Conservation (phyloP, 2,113 vertebrate species). For the Trachemys scripta region DNA sequence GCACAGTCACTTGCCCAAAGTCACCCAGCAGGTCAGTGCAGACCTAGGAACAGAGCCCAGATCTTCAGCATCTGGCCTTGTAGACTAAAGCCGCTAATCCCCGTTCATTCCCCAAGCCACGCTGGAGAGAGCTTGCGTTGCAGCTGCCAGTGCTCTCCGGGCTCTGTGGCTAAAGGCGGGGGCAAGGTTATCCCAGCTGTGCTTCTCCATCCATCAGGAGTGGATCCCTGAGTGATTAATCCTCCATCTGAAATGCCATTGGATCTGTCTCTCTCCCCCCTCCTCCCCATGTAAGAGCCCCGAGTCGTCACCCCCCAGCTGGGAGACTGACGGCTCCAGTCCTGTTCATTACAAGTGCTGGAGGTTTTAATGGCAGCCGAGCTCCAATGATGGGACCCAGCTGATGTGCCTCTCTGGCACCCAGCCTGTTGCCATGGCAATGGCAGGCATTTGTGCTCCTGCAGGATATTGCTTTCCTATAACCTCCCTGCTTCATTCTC, state of each 20-base stretch:
- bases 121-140: neutral
- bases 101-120: neutral
- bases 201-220: neutral
- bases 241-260: neutral
- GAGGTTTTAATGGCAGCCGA: neutral
- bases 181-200: neutral
- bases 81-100: neutral
- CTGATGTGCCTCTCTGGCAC: slow-evolving; percentile 55
- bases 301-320: neutral
- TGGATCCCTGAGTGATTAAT: neutral
- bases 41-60: neutral
- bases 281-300: neutral
- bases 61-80: neutral
- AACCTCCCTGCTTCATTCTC: slow-evolving; percentile 60
- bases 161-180: neutral
- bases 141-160: neutral
- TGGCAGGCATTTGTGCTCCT: slow-evolving; percentile 51
- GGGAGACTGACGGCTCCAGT: neutral
- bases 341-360: neutral
- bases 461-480: slow-evolving; percentile 81
- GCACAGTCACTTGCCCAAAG: neutral
- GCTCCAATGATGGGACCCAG: slow-evolving; percentile 32
- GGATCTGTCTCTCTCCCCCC: neutral
- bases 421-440: slow-evolving; percentile 71
- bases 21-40: neutral